phyloP scores from a whole-genome alignment of 1,140 invertebrate genomes.

The Drosophila subobscura region DNA sequence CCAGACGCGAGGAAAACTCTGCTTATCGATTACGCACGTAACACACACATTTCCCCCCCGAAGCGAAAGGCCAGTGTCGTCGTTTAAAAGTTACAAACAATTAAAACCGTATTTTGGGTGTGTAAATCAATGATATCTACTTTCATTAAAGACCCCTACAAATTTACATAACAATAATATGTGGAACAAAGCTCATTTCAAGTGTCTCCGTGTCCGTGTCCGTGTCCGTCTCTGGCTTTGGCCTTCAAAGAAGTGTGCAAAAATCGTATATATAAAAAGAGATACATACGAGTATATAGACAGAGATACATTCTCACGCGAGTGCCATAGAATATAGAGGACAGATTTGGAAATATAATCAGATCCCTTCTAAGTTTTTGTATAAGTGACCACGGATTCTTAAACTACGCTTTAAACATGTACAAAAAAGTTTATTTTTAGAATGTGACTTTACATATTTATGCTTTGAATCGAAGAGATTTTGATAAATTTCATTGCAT shows the following conservation, averaged over 20 bases:
- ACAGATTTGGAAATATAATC: no score
- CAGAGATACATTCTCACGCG: conserved; percentile 33
- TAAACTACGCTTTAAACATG: not conserved
- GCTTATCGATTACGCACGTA: conserved; percentile 81
- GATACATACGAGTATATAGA: conserved; percentile 11
- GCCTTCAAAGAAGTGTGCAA: conserved; percentile 69
- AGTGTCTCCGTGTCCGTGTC: conserved; percentile 12
- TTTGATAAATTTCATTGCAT: not conserved
- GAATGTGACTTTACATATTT: no score
- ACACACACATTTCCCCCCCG: conserved; percentile 38
- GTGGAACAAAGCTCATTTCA: conserved; percentile 12
- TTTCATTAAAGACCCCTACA: not conserved
- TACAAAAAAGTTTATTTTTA: not conserved
- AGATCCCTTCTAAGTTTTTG: not conserved
- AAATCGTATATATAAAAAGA: conserved; percentile 42
- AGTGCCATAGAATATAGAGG: conserved; percentile 23
- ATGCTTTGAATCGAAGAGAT: not conserved
- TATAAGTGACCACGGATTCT: not conserved
- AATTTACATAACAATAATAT: conserved; percentile 22
- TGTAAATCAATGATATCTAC: conserved; percentile 20
- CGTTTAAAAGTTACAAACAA: conserved; percentile 12
- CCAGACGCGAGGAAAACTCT: conserved; percentile 72
- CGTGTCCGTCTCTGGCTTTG: conserved; percentile 49
- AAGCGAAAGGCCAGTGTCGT: conserved; percentile 30
- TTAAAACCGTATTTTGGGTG: conserved; percentile 45